Base-by-base conservation (phyloP, 2,888 invertebrate genomes). In the Diaperis boleti region DNA sequence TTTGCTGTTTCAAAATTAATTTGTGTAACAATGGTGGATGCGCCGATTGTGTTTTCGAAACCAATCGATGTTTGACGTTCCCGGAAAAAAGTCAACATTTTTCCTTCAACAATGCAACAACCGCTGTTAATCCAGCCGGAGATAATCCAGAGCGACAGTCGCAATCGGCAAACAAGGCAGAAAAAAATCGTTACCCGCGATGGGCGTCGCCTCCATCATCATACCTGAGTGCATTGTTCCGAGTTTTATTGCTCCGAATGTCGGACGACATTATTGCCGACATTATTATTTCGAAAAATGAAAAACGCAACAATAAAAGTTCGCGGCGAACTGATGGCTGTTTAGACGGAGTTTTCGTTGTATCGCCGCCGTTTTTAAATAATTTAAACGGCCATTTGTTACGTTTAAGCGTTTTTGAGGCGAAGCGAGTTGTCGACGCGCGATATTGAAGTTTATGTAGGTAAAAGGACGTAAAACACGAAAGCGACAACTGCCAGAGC, bases 381-480 rank as follows among this genome's bases (percentile, higher is more conserved):
- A 49, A 49, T 49, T 49, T 49, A 49, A 49, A 33, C 49, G 18
- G 49, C 35, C 18, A 20, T 49, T 49, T 49, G 49, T 49, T 49
- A 49, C 35, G 10, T 8, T 49, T 49, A 35, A 49, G 10, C 20
- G 49, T 33, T 49, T 49, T 49, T 49, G 49, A 49, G 33, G 11
- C 13, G 33, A 33, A 11, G 33, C 33, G 11, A 33, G 20, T 29
- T 20, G 35, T 31, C 10, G n/a, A 35, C 47, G 13, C 47, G 29
- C n/a, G n/a, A 31, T 47, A 47, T 47, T 22, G 47, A 31, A 31
- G 15, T 47, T 47, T 47, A 47, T 47, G 11, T 47, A 47, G 31
- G n/a, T n/a, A n/a, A 47, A 26, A 22, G 26, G 13, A 44, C 44
- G 26, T 26, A 26, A 44, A 44, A 22, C 26, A 26, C 26, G 11